These are phyloP conservation scores for Sarcophaga variegata DNA, from an alignment of 2,888 invertebrate species.

Conservation along the genomic window DNA sequence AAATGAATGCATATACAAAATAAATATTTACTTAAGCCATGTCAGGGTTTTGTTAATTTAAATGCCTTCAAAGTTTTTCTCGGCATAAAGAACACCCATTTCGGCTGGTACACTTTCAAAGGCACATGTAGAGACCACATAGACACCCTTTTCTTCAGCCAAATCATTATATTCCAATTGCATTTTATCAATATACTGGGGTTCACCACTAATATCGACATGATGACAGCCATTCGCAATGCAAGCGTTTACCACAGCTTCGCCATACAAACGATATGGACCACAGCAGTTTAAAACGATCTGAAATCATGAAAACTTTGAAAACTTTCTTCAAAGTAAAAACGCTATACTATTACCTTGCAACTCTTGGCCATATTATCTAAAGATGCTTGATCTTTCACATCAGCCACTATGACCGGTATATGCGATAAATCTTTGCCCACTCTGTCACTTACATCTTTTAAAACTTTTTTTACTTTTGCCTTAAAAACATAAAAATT, in stretches of 20 bases:
- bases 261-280: constrained; percentile 69
- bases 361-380: constrained; percentile 67
- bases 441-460: constrained; percentile 53
- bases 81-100: constrained; percentile 69
- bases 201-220: constrained; percentile 70
- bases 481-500: constrained; percentile 24
- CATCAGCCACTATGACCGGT: constrained; percentile 67
- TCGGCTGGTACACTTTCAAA: constrained; percentile 68
- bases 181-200: constrained; percentile 68
- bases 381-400: constrained; percentile 62
- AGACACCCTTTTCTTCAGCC: constrained; percentile 62
- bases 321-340: not conserved
- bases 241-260: constrained; percentile 69
- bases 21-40: no score
- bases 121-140: constrained; percentile 67
- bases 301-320: constrained; percentile 41
- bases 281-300: constrained; percentile 70
- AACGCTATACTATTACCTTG: constrained; percentile 53
- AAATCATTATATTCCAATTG: constrained; percentile 66
- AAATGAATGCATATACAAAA: not conserved
- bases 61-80: constrained; percentile 64
- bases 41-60: not conserved
- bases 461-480: constrained; percentile 60
- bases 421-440: constrained; percentile 61
- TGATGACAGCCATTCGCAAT: constrained; percentile 69